Conservation (phyloP, 2,888 invertebrate species). For the Spisula subtruncata region DNA sequence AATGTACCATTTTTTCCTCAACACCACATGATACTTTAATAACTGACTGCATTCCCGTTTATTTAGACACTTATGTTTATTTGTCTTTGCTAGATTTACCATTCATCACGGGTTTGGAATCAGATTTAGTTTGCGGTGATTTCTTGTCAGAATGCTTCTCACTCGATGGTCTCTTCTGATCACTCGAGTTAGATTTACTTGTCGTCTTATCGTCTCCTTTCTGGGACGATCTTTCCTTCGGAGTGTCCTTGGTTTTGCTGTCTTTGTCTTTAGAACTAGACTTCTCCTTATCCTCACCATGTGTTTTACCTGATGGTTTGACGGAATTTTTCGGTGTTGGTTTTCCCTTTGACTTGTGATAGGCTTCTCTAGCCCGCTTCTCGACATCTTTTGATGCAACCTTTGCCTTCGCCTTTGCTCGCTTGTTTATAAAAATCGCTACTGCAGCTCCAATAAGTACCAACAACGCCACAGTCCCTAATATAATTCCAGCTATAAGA, state of each 20-base stretch:
- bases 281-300: background rate
- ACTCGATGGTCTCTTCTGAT: background rate
- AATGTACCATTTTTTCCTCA: too few relatives aligned
- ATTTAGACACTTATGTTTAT: background rate
- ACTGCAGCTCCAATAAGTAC: background rate
- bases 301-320: constrained; percentile 8
- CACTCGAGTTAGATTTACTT: background rate
- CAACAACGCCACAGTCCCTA: constrained; percentile 24
- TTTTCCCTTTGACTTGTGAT: background rate
- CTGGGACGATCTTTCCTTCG: constrained; percentile 11
- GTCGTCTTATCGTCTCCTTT: constrained; percentile 26
- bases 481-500: constrained; percentile 36
- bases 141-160: background rate
- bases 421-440: constrained; percentile 25
- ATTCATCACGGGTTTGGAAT: constrained; percentile 23
- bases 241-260: background rate
- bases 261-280: background rate
- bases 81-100: constrained; percentile 34
- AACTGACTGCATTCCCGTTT: background rate
- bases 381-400: constrained; percentile 30
- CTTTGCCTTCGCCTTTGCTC: constrained; percentile 31
- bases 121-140: background rate
- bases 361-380: background rate
- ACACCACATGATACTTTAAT: too few relatives aligned
- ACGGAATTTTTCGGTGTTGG: background rate